Conservation (phyloP, 2,888 invertebrate genomes). For the Heliconius ismenius region DNA sequence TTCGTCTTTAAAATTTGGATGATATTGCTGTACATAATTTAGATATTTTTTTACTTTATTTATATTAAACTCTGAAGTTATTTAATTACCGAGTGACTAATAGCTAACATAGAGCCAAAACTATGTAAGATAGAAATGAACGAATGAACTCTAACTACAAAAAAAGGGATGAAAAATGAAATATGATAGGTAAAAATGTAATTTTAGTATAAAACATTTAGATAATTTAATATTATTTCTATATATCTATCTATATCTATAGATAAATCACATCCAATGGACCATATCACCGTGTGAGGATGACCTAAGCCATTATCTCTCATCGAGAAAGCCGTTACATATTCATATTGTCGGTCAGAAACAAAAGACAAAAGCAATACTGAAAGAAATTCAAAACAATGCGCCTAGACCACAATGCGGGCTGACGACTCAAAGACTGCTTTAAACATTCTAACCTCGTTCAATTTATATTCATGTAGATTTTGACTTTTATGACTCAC, state of each 20-base stretch:
- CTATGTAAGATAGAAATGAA: too few relatives aligned
- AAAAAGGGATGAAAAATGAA: too few relatives aligned
- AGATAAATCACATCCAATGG: conserved; percentile 14
- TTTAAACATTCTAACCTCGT: conserved; percentile 33
- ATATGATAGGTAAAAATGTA: too few relatives aligned
- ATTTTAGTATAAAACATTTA: not conserved
- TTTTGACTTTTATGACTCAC: conserved; percentile 11
- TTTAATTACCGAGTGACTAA: too few relatives aligned
- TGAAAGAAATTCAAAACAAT: conserved; percentile 65
- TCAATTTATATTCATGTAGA: conserved; percentile 21
- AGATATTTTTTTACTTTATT: too few relatives aligned
- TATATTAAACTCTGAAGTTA: too few relatives aligned
- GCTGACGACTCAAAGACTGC: conserved; percentile 33
- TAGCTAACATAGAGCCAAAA: too few relatives aligned
- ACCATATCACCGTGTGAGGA: conserved; percentile 6
- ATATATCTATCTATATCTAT: not conserved
- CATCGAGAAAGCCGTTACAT: conserved; percentile 65
- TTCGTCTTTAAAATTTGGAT: too few relatives aligned
- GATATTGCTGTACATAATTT: too few relatives aligned
- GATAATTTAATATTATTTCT: not conserved
- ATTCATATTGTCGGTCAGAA: conserved; percentile 53
- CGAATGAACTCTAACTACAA: too few relatives aligned
- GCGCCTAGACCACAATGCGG: conserved; percentile 42
- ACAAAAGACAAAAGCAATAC: conserved; percentile 51
- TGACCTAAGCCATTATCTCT: conserved; percentile 33